Base-by-base conservation (phyloP, 2,888 invertebrate genomes). In the Xanthorhoe designata region DNA sequence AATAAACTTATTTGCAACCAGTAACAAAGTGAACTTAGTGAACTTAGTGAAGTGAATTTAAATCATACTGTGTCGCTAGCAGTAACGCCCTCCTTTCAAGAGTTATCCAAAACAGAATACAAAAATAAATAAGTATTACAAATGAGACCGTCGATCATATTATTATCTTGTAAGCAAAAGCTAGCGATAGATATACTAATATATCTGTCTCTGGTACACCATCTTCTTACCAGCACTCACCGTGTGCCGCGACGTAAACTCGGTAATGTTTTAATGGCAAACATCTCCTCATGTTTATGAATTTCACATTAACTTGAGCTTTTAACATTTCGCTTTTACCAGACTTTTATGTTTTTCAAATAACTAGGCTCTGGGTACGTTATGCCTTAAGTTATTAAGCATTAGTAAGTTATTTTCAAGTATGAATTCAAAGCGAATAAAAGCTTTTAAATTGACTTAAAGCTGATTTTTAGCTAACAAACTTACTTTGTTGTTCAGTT, bases 191-290 rank as follows among this genome's bases (percentile, higher is more conserved):
- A 7, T 17, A 8, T 17, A 13, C 1, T n/a, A 15, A 15, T 13
- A 17, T 47, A 47, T 47, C 47, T 32, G 45, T 54, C 45, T 53
- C 52, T 58, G 58, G 61, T n/a, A 42, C 42, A 72, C 71, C 72
- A 24, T 13, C 61, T 24, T 63, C 56, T 51, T 18, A 47, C 61
- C 61, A 63, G 67, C 69, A 67, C 69, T 71, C 66, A 61, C 61
- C 67, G 63, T 69, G 57, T 65, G 56, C 69, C 60, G 53, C 62
- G 64, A 67, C 63, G 69, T 62, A 71, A 67, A 69, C 73, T 66
- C 61, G 47, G 67, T 72, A 75, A 74, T 73, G 66, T 69, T 71
- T 72, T 71, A 72, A 75, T 71, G 72, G 70, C 60, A 66, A 69
- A 66, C 69, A 68, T 73, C 66, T 64, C 50, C 59, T 71, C 73